These are phyloP conservation scores for Ictalurus punctatus DNA, from an alignment of 2,113 vertebrate species.

Conservation along the genomic window DNA sequence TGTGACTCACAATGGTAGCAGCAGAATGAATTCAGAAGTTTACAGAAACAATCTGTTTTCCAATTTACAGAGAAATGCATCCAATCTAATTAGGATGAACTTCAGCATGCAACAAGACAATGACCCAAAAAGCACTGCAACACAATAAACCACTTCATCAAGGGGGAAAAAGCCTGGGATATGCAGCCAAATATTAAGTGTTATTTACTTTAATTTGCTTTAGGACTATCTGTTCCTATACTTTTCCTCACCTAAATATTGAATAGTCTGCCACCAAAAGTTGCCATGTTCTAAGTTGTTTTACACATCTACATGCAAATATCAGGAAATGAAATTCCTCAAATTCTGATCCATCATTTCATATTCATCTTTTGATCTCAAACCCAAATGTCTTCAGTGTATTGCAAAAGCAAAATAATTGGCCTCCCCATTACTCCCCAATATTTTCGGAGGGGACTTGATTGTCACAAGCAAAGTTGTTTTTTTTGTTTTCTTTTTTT, in stretches of 20 bases:
- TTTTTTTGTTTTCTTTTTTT: too few species aligned
- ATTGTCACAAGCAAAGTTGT: background rate
- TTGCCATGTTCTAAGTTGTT: background rate
- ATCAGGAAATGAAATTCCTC: background rate
- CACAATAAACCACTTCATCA: background rate
- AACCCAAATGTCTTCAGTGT: background rate
- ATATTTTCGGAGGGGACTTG: background rate
- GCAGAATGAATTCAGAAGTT: too few species aligned
- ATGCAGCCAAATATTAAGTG: background rate
- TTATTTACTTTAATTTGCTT: background rate
- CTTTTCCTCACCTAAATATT: background rate
- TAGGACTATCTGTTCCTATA: background rate
- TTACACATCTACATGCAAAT: background rate
- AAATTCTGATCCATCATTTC: background rate
- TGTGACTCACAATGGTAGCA: too few species aligned
- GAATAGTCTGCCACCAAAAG: background rate
- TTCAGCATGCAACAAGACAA: too few species aligned
- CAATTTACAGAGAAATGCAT: too few species aligned
- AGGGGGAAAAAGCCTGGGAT: too few species aligned
- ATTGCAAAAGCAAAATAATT: background rate
- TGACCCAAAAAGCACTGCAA: background rate
- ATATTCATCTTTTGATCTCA: background rate
- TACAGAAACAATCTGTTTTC: too few species aligned
- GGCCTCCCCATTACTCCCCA: too few species aligned
- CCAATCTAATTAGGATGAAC: too few species aligned